A percentile compares a stretch with the other conserved stretches of the same genome.
phyloP scores from a whole-genome alignment of 1,140 invertebrate genomes.

The Macrotrachela quadricornifera region DNA sequence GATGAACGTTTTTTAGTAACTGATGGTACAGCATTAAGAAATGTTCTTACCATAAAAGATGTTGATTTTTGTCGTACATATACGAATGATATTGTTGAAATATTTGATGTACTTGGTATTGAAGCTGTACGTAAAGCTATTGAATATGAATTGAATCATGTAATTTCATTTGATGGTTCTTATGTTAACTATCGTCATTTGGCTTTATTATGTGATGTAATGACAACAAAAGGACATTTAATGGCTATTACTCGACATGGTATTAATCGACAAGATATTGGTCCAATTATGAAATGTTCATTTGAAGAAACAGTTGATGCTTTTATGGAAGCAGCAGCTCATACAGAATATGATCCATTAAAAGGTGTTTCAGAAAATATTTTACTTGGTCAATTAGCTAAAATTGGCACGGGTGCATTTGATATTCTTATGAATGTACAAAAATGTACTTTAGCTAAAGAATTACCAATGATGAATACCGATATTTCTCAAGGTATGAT shows the following conservation, averaged over 20 bases:
- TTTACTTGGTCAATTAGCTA: conserved; percentile 87
- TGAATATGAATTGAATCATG: conserved; percentile 98
- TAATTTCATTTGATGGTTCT: conserved; percentile 93
- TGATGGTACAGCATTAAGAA: conserved; percentile 91
- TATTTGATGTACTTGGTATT: conserved; percentile 88
- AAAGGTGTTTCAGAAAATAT: conserved; percentile 97
- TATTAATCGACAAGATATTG: conserved; percentile 96
- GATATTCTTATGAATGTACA: conserved; percentile 88
- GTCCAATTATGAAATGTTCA: conserved; percentile 71
- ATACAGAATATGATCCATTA: conserved; percentile 92
- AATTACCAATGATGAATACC: no score
- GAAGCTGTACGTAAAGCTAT: conserved; percentile 97
- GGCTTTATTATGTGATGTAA: conserved; percentile 93
- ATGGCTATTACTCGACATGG: conserved; percentile 99
- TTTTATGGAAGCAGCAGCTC: conserved; percentile 84
- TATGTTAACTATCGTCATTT: conserved; percentile 99
- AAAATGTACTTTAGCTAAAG: conserved; percentile 93
- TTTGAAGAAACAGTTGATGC: conserved; percentile 55
- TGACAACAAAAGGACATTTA: conserved; percentile 98
- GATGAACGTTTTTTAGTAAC: conserved; percentile 99
- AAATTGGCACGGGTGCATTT: conserved; percentile 92
- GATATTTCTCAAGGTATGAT: no score
- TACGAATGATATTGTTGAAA: conserved; percentile 98
- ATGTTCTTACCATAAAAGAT: conserved; percentile 80
- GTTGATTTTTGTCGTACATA: conserved; percentile 88